Base-by-base conservation (phyloP, 2,797 vertebrate genomes). In the Salarias fasciatus region DNA sequence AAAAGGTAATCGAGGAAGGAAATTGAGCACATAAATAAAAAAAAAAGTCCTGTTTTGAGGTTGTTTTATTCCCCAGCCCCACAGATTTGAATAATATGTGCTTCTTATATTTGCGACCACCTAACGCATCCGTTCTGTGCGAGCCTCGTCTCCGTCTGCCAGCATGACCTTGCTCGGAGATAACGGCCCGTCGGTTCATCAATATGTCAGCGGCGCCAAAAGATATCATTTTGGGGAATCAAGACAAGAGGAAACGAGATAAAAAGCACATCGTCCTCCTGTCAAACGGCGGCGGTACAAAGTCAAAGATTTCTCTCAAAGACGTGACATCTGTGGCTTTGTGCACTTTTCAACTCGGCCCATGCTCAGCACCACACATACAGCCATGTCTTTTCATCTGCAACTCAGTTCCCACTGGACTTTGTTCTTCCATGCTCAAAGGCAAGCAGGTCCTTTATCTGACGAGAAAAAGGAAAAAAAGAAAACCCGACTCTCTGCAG, bases 351-450 rank as follows among this genome's bases (percentile, higher is more conserved):
- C 54, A 74, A 24, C 33, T 8, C 12, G 24, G 24, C 18, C 18
- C 18, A 24, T 24, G 18, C 18, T 24, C 29, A 6, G 40, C 24
- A 37, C 6, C 42, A 28, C 61, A 54, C 28, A 28, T 18, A 24
- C 18, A 24, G 0, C 4, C 35, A 46, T 30, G 37, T 52, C 18
- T 54, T 38, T 37, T 42, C n/a, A 50, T 64, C 55, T 46, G 37
- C 12, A 55, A 44, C 48, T 45, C 50, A 49, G 15, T 60, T 60
- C 77, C 65, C 53, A 45, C 57, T 14, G 35, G 73, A 61, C 62
- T 64, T 69, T 74, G 49, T 54, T 84, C 56, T 72, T 54, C 33
- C 10, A 12, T 24, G 61, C 69, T 72, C 68, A 62, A 70, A 79
- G 54, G 67, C 42, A 53, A 63, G 12, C 33, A 18, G 37, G 46